Evolutionary conservation across 2,113 vertebrate species (phyloP).

Genomic region (Felis chaus): DNA sequence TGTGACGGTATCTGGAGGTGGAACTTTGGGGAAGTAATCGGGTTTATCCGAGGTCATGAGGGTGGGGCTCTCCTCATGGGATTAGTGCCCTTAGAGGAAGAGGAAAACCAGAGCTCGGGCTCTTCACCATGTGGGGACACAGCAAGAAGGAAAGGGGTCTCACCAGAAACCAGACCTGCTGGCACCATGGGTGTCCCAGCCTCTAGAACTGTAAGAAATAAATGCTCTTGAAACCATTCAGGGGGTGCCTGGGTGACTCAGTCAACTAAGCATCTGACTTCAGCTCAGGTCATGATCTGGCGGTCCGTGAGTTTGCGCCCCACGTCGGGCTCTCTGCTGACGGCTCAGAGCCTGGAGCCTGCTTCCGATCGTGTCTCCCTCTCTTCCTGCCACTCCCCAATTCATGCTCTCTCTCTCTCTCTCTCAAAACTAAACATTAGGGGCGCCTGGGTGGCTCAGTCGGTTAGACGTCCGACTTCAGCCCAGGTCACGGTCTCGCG

Average conservation of each 20-base stretch:
- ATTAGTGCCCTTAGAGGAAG: no score
- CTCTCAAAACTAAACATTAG: no score
- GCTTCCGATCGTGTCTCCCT: no score
- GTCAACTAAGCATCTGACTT: no score
- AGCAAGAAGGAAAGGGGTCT: neutral
- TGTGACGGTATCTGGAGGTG: neutral
- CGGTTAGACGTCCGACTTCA: no score
- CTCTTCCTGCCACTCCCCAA: accelerated
- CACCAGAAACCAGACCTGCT: neutral
- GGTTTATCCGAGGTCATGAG: neutral
- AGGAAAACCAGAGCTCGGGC: neutral
- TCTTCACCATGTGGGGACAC: neutral
- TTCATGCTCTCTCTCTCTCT: no score
- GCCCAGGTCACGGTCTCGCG: no score
- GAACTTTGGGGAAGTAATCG: neutral
- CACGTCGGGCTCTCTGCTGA: no score
- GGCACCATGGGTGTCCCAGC: neutral
- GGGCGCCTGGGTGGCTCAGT: no score
- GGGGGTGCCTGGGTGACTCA: neutral
- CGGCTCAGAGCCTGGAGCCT: no score
- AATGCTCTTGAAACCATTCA: neutral
- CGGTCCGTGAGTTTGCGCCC: no score
- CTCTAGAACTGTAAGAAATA: neutral
- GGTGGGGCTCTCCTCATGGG: neutral
- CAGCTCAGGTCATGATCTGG: no score